These are phyloP conservation scores for Mayetiola destructor DNA, from an alignment of 2,888 invertebrate species.

Conservation along the genomic window DNA sequence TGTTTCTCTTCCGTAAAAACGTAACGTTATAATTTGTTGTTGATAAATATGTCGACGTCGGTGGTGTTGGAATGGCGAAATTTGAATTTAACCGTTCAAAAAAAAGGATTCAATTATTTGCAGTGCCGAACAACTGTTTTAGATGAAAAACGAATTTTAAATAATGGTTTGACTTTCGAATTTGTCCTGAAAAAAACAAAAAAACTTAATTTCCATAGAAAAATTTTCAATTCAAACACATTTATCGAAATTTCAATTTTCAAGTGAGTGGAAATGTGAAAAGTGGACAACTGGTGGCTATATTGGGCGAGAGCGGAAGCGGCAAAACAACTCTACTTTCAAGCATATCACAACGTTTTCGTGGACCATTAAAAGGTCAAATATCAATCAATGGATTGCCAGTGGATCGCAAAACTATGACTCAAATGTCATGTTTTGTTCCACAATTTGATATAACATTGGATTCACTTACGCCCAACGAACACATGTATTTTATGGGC, in stretches of 20 bases:
- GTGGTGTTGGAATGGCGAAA: constrained; percentile 11
- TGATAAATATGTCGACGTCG: not conserved
- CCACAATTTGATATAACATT: constrained; percentile 74
- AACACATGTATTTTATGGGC: constrained; percentile 75
- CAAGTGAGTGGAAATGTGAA: constrained; percentile 46
- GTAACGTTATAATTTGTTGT: not conserved
- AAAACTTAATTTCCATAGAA: no score
- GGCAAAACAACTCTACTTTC: constrained; percentile 64
- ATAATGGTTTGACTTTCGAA: not conserved
- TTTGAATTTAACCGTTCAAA: constrained; percentile 1
- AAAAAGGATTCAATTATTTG: not conserved
- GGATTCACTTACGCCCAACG: constrained; percentile 60
- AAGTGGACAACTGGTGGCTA: constrained; percentile 56
- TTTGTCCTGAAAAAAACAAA: no score
- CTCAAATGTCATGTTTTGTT: constrained; percentile 67
- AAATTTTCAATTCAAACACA: no score
- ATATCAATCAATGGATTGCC: constrained; percentile 53
- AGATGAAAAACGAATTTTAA: constrained; percentile 6
- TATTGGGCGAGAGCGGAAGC: constrained; percentile 62
- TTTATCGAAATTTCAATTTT: no score
- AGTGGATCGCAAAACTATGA: constrained; percentile 48
- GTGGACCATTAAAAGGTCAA: constrained; percentile 51
- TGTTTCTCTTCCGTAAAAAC: not conserved
- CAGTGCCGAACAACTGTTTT: not conserved
- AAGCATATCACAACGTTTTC: constrained; percentile 55